Conservation (phyloP, 2,113 vertebrate genomes). For the Geococcyx californianus region DNA sequence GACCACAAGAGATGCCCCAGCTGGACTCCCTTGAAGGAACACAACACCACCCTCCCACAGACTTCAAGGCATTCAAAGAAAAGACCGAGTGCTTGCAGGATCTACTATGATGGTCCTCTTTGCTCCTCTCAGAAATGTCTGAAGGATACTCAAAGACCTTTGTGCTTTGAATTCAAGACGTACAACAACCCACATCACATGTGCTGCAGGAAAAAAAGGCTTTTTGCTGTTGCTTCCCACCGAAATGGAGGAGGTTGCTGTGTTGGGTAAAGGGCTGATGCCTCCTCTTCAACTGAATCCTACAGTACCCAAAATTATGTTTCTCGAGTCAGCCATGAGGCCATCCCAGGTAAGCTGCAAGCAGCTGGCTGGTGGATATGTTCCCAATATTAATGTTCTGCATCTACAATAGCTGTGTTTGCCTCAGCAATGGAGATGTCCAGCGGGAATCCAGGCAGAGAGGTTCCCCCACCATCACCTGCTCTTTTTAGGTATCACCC, state of each 20-base stretch:
- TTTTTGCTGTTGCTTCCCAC: background rate
- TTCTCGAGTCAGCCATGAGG: background rate
- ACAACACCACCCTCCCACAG: background rate
- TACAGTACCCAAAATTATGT: background rate
- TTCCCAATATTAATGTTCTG: background rate
- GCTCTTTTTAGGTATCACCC: background rate
- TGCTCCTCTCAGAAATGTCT: background rate
- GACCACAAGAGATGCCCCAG: background rate
- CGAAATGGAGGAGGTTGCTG: background rate
- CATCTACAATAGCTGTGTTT: background rate
- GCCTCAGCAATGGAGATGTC: background rate
- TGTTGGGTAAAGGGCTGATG: background rate
- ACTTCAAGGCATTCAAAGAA: background rate
- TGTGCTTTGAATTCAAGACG: background rate
- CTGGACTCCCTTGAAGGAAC: background rate
- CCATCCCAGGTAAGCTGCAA: background rate
- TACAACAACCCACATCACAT: background rate
- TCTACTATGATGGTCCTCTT: background rate
- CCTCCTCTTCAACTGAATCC: background rate
- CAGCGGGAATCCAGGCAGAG: background rate
- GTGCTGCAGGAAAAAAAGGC: background rate
- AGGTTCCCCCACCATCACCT: background rate
- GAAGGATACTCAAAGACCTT: background rate
- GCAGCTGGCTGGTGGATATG: background rate
- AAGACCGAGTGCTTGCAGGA: background rate